A percentile compares a stretch with the other conserved stretches of the same genome.
phyloP scores from a whole-genome alignment of 2,888 invertebrate species.

The Sabatieria punctata region DNA sequence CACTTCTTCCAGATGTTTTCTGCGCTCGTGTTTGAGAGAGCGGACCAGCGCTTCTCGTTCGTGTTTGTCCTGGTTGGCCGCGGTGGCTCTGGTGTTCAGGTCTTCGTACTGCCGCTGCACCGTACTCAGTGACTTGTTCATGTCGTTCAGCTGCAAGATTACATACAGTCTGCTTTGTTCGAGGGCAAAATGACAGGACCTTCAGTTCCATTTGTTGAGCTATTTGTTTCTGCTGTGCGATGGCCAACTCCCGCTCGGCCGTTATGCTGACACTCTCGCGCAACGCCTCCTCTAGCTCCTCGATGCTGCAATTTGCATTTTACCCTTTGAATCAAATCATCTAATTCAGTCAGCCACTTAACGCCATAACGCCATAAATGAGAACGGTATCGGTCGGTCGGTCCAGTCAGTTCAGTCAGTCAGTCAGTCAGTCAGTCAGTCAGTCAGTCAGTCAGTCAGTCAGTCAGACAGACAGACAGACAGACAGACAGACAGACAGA shows the following conservation, averaged over 20 bases:
- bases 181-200: slow-evolving; percentile 9
- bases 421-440: too few relatives aligned
- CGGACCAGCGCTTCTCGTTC: slow-evolving; percentile 47
- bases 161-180: neutral
- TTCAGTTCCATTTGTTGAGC: slow-evolving; percentile 16
- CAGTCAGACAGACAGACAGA: too few relatives aligned
- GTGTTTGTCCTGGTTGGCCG: slow-evolving; percentile 47
- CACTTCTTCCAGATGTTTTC: slow-evolving; percentile 53
- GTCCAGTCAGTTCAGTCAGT: too few relatives aligned
- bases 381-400: too few relatives aligned
- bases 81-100: slow-evolving; percentile 50
- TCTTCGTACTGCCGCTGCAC: slow-evolving; percentile 52
- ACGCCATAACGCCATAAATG: too few relatives aligned
- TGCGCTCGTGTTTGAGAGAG: slow-evolving; percentile 45
- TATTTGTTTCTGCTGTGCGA: slow-evolving; percentile 35
- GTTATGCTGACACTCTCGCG: slow-evolving; percentile 51
- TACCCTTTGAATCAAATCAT: too few relatives aligned
- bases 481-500: too few relatives aligned
- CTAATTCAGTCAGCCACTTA: too few relatives aligned
- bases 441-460: too few relatives aligned
- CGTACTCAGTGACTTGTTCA: slow-evolving; percentile 39
- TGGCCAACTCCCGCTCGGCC: slow-evolving; percentile 39
- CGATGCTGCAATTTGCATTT: slow-evolving; percentile 47
- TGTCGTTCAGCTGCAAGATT: neutral
- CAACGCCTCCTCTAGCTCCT: slow-evolving; percentile 64